Percentiles rank a stretch among this genome's conserved stretches.
These are phyloP conservation scores for Scaptomyza polygonia DNA, from an alignment of 2,888 invertebrate species.

Conservation along the genomic window DNA sequence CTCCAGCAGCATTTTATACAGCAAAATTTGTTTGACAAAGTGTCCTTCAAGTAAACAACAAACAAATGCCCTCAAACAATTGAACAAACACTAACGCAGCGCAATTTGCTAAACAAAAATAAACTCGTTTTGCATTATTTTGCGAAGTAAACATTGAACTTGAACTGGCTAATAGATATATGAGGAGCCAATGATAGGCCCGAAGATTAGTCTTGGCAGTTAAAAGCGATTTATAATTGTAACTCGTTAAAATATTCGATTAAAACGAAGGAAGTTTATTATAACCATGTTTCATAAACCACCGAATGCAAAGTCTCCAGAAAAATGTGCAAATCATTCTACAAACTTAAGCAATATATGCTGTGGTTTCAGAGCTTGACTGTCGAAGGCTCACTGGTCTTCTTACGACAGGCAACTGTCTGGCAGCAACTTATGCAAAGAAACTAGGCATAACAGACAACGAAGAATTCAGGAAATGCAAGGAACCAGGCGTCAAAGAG, in stretches of 20 bases:
- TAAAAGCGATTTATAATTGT: background rate
- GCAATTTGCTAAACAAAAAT: conserved; percentile 13
- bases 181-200: background rate
- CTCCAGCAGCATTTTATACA: conserved; percentile 50
- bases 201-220: background rate
- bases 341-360: too few relatives aligned
- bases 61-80: conserved; percentile 30
- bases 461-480: too few relatives aligned
- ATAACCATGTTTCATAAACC: background rate
- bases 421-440: too few relatives aligned
- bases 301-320: too few relatives aligned
- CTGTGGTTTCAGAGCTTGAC: too few relatives aligned
- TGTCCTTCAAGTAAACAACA: conserved; percentile 62
- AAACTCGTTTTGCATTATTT: conserved; percentile 46
- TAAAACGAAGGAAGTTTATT: background rate
- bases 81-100: conserved; percentile 21
- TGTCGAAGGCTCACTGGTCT: too few relatives aligned
- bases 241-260: too few relatives aligned
- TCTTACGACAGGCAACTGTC: too few relatives aligned
- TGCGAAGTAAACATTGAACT: conserved; percentile 69
- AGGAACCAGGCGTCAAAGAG: too few relatives aligned
- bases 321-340: too few relatives aligned
- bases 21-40: conserved; percentile 33
- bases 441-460: too few relatives aligned
- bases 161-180: conserved; percentile 56